These are phyloP conservation scores for Diloba caeruleocephala DNA, from an alignment of 2,888 invertebrate genomes.

Conservation along the genomic window DNA sequence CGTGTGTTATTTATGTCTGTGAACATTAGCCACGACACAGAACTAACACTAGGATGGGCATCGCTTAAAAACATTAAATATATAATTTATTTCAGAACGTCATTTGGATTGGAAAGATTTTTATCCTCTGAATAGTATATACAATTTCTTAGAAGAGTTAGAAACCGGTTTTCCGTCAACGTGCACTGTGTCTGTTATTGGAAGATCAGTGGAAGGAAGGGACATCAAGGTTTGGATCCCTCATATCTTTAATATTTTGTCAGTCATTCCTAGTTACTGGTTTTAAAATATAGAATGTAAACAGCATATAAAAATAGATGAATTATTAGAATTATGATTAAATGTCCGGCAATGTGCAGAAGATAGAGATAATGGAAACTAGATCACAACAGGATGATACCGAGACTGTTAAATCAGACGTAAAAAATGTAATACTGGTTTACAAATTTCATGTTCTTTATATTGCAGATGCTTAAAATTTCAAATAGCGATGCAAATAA, in stretches of 20 bases:
- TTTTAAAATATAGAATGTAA: no score
- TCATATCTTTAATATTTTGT: background rate
- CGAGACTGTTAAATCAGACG: no score
- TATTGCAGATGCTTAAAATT: conserved; percentile 88
- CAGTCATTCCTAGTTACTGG: no score
- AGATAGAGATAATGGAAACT: no score
- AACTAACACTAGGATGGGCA: no score
- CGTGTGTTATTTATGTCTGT: no score
- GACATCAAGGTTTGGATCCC: conserved; percentile 90
- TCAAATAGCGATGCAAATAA: conserved; percentile 92
- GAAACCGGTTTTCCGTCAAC: conserved; percentile 92
- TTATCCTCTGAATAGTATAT: conserved; percentile 91
- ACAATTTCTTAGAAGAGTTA: conserved; percentile 92
- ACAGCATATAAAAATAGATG: no score
- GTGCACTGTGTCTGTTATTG: conserved; percentile 92
- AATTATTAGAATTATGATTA: no score
- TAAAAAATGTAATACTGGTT: background rate
- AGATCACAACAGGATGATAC: no score
- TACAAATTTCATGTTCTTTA: background rate
- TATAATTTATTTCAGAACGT: conserved; percentile 61
- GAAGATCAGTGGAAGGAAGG: conserved; percentile 92
- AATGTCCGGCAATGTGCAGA: no score
- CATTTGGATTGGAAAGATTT: conserved; percentile 93
- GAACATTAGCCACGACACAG: no score
- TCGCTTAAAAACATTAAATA: no score